phyloP scores from a whole-genome alignment of 2,113 vertebrate species.

The Manacus vitellinus region DNA sequence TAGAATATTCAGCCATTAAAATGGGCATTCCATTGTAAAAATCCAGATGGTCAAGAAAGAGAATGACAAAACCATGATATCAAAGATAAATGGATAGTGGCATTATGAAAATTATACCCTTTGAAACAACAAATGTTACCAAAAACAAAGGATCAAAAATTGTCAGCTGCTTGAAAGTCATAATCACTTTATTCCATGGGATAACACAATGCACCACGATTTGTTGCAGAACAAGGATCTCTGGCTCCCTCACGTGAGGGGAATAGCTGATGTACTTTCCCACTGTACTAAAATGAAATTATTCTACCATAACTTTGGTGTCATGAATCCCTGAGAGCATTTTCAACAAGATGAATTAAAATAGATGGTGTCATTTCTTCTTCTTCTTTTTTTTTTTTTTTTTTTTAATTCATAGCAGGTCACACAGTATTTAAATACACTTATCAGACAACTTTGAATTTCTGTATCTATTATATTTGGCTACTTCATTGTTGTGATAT shows the following conservation, averaged over 20 bases:
- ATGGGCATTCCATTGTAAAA: not conserved
- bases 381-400: not conserved
- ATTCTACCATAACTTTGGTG: not conserved
- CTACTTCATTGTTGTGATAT: not conserved
- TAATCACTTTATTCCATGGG: not conserved
- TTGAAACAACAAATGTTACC: not conserved
- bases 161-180: not conserved
- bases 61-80: not conserved
- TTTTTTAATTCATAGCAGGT: not conserved
- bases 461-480: not conserved
- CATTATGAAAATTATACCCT: not conserved
- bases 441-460: not conserved
- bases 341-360: not conserved
- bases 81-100: not conserved
- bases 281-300: not conserved
- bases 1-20: not conserved
- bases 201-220: not conserved
- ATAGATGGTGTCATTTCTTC: not conserved
- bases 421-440: not conserved
- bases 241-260: slow-evolving; percentile 46
- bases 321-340: not conserved
- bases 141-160: not conserved
- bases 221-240: slow-evolving; percentile 30
- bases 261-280: not conserved
- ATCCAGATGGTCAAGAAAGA: not conserved